phyloP scores from a whole-genome alignment of 2,113 vertebrate species.

The Beaufortia kweichowensis region DNA sequence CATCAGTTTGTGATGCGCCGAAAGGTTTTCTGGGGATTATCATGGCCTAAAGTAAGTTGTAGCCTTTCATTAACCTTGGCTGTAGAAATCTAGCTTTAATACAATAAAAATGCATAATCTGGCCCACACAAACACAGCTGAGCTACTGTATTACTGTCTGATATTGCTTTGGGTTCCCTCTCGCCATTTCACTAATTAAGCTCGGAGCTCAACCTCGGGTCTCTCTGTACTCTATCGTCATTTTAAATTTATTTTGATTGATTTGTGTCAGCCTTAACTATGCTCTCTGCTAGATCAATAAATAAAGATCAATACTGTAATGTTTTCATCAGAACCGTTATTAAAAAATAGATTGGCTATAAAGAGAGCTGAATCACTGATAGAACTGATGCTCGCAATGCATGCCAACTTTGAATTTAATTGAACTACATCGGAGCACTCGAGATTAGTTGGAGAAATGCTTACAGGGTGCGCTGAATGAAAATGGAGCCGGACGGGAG shows the following conservation, averaged over 20 bases:
- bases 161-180: constrained; percentile 69
- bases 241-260: constrained; percentile 95
- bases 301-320: constrained; percentile 90
- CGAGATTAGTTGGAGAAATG: constrained; percentile 76
- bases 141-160: constrained; percentile 69
- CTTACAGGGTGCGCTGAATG: constrained; percentile 55
- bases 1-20: constrained; percentile 51
- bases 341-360: constrained; percentile 88
- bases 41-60: constrained; percentile 67
- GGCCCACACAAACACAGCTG: constrained; percentile 59
- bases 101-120: constrained; percentile 77
- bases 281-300: constrained; percentile 88
- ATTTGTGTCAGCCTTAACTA: constrained; percentile 95
- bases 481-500: constrained; percentile 34
- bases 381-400: constrained; percentile 76
- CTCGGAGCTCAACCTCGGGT: constrained; percentile 60
- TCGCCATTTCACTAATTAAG: constrained; percentile 70
- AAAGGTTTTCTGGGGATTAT: constrained; percentile 73
- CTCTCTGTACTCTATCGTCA: constrained; percentile 80
- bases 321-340: constrained; percentile 88
- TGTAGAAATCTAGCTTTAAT: constrained; percentile 74
- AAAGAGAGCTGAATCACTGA: constrained; percentile 81
- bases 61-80: constrained; percentile 79
- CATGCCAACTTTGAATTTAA: constrained; percentile 83
- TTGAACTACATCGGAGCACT: constrained; percentile 77